phyloP scores from a whole-genome alignment of 2,797 vertebrate species.

The Notolabrus celidotus region DNA sequence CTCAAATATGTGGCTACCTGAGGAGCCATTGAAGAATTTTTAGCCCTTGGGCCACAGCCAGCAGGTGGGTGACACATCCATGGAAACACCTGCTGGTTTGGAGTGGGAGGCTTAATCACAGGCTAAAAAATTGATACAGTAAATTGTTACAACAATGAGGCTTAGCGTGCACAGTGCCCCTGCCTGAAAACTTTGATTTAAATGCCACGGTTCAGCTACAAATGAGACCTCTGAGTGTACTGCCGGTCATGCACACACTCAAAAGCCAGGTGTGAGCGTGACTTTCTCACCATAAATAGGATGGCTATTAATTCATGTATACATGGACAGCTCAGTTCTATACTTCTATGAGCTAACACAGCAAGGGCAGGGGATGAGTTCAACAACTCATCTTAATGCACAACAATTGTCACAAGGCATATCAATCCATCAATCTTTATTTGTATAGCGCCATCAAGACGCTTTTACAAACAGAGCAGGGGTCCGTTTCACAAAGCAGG shows the following conservation, averaged over 20 bases:
- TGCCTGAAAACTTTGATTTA: conserved; percentile 47
- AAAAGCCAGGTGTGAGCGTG: conserved; percentile 2
- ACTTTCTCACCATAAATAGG: neutral
- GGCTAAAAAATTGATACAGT: conserved; percentile 21
- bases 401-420: too few species aligned
- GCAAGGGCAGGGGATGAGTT: too few species aligned
- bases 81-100: conserved; percentile 58
- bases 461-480: too few species aligned
- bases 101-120: conserved; percentile 55
- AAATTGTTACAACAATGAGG: conserved; percentile 51
- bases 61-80: conserved; percentile 56
- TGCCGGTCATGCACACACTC: conserved; percentile 2
- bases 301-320: neutral
- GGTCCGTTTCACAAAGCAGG: too few species aligned
- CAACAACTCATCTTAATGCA: too few species aligned
- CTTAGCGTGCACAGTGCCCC: conserved; percentile 9
- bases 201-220: conserved; percentile 26
- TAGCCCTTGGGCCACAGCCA: conserved; percentile 44
- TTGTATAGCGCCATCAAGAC: too few species aligned
- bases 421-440: too few species aligned
- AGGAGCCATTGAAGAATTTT: conserved; percentile 41
- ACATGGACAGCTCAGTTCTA: too few species aligned
- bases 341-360: too few species aligned
- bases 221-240: conserved; percentile 33
- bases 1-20: conserved; percentile 30